Percentiles rank a stretch among this genome's conserved stretches.
These are phyloP conservation scores for Electrona antarctica DNA, from an alignment of 2,113 vertebrate species.

Conservation along the genomic window DNA sequence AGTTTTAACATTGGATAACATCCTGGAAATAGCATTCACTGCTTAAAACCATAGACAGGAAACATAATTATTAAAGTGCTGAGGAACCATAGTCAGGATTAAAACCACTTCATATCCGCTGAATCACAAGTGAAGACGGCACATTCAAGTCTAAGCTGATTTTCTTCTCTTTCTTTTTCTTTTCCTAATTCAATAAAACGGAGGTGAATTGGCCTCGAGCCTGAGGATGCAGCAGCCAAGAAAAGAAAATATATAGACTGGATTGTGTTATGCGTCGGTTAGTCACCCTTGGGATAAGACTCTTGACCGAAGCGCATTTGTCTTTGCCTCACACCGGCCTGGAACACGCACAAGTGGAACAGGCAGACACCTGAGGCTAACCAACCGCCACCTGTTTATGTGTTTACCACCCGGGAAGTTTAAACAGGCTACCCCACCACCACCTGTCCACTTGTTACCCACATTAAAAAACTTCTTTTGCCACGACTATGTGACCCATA, in stretches of 20 bases:
- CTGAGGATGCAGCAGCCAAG: neutral
- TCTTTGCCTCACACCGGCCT: neutral
- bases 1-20: too few species aligned
- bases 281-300: neutral
- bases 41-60: too few species aligned
- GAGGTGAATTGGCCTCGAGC: neutral
- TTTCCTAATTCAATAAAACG: neutral
- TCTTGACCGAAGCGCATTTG: neutral
- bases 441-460: neutral
- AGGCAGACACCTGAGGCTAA: conserved; percentile 35
- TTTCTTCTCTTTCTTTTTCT: neutral
- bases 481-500: too few species aligned
- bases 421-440: too few species aligned
- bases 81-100: too few species aligned
- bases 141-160: too few species aligned
- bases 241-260: neutral
- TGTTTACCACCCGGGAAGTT: conserved; percentile 1
- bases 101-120: too few species aligned
- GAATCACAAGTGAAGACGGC: too few species aligned
- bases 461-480: neutral
- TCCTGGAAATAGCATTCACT: too few species aligned
- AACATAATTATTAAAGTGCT: too few species aligned
- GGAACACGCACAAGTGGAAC: conserved; percentile 26
- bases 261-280: too few species aligned
- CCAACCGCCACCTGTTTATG: conserved; percentile 30